Evolutionary conservation across 2,797 vertebrate genomes (phyloP), one percentile per base, ranked within the genome.

Genomic region (Echiichthys vipera): DNA sequence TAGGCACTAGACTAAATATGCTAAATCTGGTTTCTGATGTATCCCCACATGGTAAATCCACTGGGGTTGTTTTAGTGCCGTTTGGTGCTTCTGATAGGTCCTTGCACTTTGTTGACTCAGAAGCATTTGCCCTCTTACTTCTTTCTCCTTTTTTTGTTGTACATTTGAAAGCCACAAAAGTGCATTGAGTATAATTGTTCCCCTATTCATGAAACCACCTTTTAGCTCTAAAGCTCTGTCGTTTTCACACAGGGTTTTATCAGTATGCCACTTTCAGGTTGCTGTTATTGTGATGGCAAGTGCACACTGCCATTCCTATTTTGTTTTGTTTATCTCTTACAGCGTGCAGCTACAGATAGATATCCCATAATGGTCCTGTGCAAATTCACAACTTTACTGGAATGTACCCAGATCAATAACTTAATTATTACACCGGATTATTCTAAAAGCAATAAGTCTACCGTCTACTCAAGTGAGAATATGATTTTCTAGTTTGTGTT

Each of bases 21-120:
- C 34, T 36, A 36, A 11, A 36, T 14, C 34, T 36, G 34, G 14
- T 11, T 13, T 36, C 34, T 42, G 40, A 42, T 42, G 40, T 18
- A 7, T 42, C 17, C 39, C 39, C 17, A 18, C 17, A 40, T 40
- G 39, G 39, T 14, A 1, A 17, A 5, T 43, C 8, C 18, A 43
- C n/a, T 43, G n/a, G 42, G 42, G 25, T 27, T 59, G 65, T 43
- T 70, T 71, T 59, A 40, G 39, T 40, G 53, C 14, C 54, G 34
- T 17, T 36, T 39, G 15, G 47, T 25, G 51, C 29, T 17, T 42
- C 30, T 15, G 69, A 63, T 20, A 7, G 39, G 17, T 40, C 55
- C 30, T 17, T 43, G 12, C 20, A 46, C 18, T 22, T 55, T 22
- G 17, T 22, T 40, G 42, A 59, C 46, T 79, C 39, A 6, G 39